Percentiles rank a stretch among this genome's conserved stretches.
Evolutionary conservation across 2,888 invertebrate genomes (phyloP).

Genomic region (Acanthosepion pharaonis): DNA sequence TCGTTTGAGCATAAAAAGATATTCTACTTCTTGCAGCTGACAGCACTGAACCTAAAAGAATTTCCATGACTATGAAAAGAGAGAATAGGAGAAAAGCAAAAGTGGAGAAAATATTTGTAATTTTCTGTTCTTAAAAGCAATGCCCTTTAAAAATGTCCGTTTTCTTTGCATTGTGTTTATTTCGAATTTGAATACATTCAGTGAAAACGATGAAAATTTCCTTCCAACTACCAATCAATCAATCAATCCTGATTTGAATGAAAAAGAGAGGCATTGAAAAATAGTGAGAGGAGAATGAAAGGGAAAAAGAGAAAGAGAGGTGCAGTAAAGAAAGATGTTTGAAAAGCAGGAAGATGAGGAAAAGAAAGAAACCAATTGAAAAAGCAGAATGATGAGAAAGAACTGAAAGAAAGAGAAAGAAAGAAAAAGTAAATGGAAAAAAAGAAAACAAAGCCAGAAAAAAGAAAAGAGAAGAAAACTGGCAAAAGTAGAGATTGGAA

Average conservation of each 20-base stretch:
- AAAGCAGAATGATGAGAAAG: too few species aligned
- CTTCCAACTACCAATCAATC: not conserved
- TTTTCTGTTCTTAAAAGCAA: slow-evolving; percentile 18
- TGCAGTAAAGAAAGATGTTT: too few species aligned
- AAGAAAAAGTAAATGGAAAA: too few species aligned
- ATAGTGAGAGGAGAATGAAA: too few species aligned
- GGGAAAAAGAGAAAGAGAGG: too few species aligned
- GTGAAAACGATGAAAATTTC: not conserved
- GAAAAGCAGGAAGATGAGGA: too few species aligned
- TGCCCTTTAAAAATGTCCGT: not conserved
- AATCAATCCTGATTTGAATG: not conserved
- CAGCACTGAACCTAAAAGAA: not conserved
- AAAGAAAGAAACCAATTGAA: too few species aligned
- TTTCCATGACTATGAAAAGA: not conserved
- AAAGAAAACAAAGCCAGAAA: too few species aligned
- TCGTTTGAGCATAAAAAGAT: not conserved
- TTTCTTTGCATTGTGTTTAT: not conserved
- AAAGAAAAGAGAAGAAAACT: too few species aligned
- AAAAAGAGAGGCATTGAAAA: too few species aligned
- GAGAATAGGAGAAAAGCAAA: not conserved
- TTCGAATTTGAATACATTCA: not conserved
- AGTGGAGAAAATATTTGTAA: not conserved
- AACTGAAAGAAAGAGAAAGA: too few species aligned
- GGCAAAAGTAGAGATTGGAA: too few species aligned
- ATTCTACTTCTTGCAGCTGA: not conserved